Evolutionary conservation across 2,888 invertebrate species (phyloP).

Genomic region (Hirtodrosophila histrioides): DNA sequence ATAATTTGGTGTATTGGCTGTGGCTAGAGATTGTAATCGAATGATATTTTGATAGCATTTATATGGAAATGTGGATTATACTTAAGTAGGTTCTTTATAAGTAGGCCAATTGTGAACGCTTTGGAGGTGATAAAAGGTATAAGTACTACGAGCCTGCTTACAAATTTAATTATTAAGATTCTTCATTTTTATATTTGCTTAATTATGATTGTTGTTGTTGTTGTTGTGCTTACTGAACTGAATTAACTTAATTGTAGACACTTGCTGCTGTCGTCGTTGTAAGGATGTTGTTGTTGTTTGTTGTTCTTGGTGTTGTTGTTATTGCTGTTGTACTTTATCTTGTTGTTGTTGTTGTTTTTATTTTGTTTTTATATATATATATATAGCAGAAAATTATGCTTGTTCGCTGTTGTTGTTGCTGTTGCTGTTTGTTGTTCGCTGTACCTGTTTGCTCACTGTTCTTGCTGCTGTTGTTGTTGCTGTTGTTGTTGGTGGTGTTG

Average conservation of each 20-base stretch:
- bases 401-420: slow-evolving; percentile 66
- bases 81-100: slow-evolving; percentile 26
- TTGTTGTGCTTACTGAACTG: slow-evolving; percentile 58
- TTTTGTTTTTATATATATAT: slow-evolving; percentile 25
- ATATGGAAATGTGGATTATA: slow-evolving; percentile 14
- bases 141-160: slow-evolving; percentile 69
- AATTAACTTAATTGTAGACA: slow-evolving; percentile 55
- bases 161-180: slow-evolving; percentile 42
- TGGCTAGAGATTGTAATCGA: neutral
- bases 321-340: slow-evolving; percentile 34
- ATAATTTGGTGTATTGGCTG: neutral
- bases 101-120: slow-evolving; percentile 55
- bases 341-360: slow-evolving; percentile 25
- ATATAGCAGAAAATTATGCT: slow-evolving; percentile 76
- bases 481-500: slow-evolving; percentile 57
- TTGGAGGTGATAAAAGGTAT: slow-evolving; percentile 29
- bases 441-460: slow-evolving; percentile 55
- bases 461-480: slow-evolving; percentile 27
- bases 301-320: slow-evolving; percentile 29
- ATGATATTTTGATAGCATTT: slow-evolving; percentile 9
- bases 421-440: slow-evolving; percentile 59
- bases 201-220: slow-evolving; percentile 72
- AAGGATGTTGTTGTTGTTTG: slow-evolving; percentile 43
- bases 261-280: slow-evolving; percentile 58
- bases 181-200: slow-evolving; percentile 54